Conservation (phyloP, 2,113 vertebrate species). For the Megalops atlanticus region DNA sequence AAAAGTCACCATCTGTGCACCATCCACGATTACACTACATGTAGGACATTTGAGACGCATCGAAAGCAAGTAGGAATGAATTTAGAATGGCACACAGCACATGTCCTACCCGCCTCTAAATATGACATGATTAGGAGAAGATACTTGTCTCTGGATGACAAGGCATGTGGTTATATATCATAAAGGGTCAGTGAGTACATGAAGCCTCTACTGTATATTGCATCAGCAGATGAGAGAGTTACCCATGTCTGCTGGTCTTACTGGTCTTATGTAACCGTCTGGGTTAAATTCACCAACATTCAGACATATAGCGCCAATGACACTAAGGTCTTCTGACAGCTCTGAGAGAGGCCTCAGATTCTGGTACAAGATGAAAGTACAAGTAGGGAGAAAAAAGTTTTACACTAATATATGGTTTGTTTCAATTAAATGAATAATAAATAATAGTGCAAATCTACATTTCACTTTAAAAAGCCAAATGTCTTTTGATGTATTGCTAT, state of each 20-base stretch:
- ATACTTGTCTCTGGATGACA: not conserved
- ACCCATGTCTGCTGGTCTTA: conserved; percentile 32
- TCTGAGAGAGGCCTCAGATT: conserved; percentile 13
- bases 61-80: not conserved
- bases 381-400: not conserved
- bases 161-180: not conserved
- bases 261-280: conserved; percentile 43
- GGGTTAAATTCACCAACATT: conserved; percentile 32
- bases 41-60: not conserved
- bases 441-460: not conserved
- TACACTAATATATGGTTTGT: conserved; percentile 6
- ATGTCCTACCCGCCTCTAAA: conserved; percentile 14
- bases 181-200: conserved; percentile 13
- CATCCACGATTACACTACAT: not conserved
- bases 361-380: not conserved
- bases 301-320: conserved; percentile 35
- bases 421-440: not conserved
- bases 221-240: conserved; percentile 15
- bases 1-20: not conserved
- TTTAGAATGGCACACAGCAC: not conserved
- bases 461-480: not conserved
- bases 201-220: not conserved
- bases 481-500: not conserved
- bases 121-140: not conserved
- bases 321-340: conserved; percentile 33